Conservation (phyloP, 2,888 invertebrate species). For the Kryphioiulus occultus region DNA sequence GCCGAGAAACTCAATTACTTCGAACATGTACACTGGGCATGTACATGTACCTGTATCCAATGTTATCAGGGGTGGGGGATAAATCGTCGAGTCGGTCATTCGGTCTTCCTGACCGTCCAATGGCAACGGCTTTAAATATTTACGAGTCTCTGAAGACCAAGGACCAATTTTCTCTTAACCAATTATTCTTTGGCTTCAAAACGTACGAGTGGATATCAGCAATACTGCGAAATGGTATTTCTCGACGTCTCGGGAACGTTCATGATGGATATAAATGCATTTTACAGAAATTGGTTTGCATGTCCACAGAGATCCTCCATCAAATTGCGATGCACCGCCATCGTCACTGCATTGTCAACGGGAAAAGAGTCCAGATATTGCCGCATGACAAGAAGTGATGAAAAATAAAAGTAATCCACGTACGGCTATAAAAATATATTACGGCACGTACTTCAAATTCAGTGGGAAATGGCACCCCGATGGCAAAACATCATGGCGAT, state of each 20-base stretch:
- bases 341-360: background rate
- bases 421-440: background rate
- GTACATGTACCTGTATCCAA: background rate
- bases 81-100: slow-evolving; percentile 10
- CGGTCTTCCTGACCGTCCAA: background rate
- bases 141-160: background rate
- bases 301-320: background rate
- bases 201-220: slow-evolving; percentile 12
- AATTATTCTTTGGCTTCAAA: background rate
- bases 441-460: background rate
- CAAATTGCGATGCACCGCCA: background rate
- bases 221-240: background rate
- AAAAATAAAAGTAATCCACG: background rate
- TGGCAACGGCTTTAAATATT: slow-evolving; percentile 6
- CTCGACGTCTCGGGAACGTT: background rate
- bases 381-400: background rate
- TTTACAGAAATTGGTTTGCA: slow-evolving; percentile 35
- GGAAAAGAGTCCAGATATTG: background rate
- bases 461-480: background rate
- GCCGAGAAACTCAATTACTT: background rate
- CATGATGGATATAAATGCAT: background rate
- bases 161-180: slow-evolving; percentile 12
- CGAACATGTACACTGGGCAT: background rate
- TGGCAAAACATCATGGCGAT: no score
- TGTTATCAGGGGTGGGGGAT: background rate